phyloP scores from a whole-genome alignment of 2,888 invertebrate genomes.

The Icerya purchasi region DNA sequence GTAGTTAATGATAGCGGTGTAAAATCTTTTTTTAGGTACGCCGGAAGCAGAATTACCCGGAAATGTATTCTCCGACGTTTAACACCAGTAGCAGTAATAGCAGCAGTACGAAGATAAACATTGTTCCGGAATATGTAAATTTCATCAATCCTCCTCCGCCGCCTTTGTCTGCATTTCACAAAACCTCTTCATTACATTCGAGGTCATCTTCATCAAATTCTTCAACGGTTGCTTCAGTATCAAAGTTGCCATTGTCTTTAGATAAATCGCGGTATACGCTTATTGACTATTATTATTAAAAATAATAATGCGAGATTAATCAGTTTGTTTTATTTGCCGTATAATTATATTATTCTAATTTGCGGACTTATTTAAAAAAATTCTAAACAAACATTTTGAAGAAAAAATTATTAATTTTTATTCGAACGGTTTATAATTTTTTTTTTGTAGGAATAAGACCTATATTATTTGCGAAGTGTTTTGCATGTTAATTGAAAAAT shows the following conservation, averaged over 20 bases:
- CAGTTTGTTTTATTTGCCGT: too few species aligned
- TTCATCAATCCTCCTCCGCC: constrained; percentile 20
- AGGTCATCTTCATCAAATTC: constrained; percentile 16
- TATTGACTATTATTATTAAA: too few species aligned
- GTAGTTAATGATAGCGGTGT: too few species aligned
- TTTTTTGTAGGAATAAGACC: too few species aligned
- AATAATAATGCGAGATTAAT: too few species aligned
- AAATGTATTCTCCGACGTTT: constrained; percentile 16
- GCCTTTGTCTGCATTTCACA: constrained; percentile 8
- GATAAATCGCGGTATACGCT: constrained; percentile 2
- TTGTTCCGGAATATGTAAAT: constrained; percentile 21
- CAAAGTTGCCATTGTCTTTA: constrained; percentile 9
- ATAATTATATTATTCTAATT: too few species aligned
- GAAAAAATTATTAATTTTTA: too few species aligned
- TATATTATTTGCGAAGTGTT: too few species aligned
- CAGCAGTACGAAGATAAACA: constrained; percentile 9
- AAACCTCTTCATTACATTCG: constrained; percentile 15
- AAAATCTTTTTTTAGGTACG: constrained; percentile 1
- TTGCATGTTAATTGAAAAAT: too few species aligned
- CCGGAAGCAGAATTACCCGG: constrained; percentile 7
- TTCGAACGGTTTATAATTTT: too few species aligned
- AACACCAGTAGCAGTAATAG: constrained; percentile 14
- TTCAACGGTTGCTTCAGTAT: constrained; percentile 15
- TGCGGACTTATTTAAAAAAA: too few species aligned
- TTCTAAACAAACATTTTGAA: too few species aligned